These are phyloP conservation scores for Orius laevigatus DNA, from an alignment of 1,140 invertebrate species.

Conservation along the genomic window DNA sequence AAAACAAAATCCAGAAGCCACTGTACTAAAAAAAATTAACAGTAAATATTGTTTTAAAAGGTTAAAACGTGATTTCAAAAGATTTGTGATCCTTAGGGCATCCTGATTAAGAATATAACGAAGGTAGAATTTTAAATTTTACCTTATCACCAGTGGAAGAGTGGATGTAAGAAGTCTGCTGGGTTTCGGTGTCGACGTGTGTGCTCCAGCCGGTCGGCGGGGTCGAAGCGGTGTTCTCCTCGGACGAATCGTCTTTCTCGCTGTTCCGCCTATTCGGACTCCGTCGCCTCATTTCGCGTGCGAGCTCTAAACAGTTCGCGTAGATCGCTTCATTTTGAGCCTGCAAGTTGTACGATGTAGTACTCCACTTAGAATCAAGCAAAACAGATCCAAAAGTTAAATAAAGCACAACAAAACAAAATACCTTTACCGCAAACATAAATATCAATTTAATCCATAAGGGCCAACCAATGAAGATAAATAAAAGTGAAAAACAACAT, in stretches of 20 bases:
- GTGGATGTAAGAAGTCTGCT: conserved; percentile 25
- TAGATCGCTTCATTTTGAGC: conserved; percentile 14
- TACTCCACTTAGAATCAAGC: background rate
- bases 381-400: background rate
- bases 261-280: background rate
- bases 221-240: background rate
- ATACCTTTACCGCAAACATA: conserved; percentile 8
- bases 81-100: no score
- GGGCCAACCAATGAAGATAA: no score
- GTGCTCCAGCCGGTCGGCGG: conserved; percentile 25
- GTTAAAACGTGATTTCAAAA: no score
- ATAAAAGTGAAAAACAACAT: no score
- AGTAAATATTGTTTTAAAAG: no score
- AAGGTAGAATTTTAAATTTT: no score
- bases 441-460: no score
- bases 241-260: background rate
- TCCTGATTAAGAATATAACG: no score
- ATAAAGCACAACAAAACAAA: background rate
- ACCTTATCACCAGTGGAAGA: conserved; percentile 26
- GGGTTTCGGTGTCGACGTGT: conserved; percentile 23
- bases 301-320: conserved; percentile 13
- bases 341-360: no score
- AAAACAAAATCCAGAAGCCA: no score
- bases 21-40: no score
- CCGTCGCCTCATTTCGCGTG: background rate